Evolutionary conservation across 2,888 invertebrate genomes (phyloP).

Genomic region (Eurois occulta): DNA sequence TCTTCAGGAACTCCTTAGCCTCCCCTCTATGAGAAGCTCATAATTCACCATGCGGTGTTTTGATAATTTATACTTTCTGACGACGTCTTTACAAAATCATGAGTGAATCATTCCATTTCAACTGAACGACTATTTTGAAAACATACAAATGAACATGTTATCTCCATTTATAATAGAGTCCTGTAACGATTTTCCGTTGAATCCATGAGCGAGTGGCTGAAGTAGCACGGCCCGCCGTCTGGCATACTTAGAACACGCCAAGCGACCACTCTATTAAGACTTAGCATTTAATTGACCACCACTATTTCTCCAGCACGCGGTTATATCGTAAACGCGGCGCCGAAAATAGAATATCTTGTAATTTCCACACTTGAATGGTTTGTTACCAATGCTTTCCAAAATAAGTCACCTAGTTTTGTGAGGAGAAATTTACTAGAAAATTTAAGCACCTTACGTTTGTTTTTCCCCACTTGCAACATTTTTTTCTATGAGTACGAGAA

Average conservation of each 20-base stretch:
- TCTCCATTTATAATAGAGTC: conserved; percentile 40
- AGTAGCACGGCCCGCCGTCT: conserved; percentile 70
- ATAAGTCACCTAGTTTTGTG: conserved; percentile 31
- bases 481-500: not conserved
- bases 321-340: conserved; percentile 62
- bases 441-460: not conserved
- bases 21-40: not conserved
- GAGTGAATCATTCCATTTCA: not conserved
- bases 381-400: conserved; percentile 32
- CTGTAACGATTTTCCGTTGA: conserved; percentile 61
- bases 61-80: not conserved
- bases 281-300: conserved; percentile 64
- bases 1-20: not conserved
- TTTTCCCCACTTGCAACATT: not conserved
- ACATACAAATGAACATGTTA: conserved; percentile 35
- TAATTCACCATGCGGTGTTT: not conserved
- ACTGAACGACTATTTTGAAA: not conserved
- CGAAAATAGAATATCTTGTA: conserved; percentile 72
- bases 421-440: conserved; percentile 14
- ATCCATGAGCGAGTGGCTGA: conserved; percentile 27
- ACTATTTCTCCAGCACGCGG: conserved; percentile 59
- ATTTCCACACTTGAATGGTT: conserved; percentile 59
- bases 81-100: not conserved
- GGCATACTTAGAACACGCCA: conserved; percentile 80
- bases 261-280: conserved; percentile 56